Conservation (phyloP, 2,113 vertebrate genomes). For the Pangasianodon gigas region DNA sequence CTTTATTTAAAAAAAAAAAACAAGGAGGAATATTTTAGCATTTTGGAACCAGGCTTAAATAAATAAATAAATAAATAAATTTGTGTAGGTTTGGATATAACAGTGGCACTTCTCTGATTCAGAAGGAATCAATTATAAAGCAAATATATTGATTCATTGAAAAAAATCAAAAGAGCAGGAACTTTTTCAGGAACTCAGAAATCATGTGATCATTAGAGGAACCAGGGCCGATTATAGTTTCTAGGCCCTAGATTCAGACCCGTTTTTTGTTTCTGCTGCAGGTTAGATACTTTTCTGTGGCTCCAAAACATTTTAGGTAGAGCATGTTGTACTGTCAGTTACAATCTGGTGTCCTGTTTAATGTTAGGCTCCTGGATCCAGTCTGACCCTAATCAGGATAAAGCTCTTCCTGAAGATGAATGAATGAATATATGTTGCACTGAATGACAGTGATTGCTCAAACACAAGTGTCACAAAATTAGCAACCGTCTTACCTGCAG, state of each 20-base stretch:
- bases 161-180: background rate
- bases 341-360: background rate
- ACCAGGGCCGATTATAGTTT: background rate
- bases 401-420: background rate
- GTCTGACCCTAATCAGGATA: background rate
- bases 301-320: background rate
- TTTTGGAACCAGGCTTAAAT: background rate
- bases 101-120: background rate
- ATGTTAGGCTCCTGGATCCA: background rate
- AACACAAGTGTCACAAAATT: background rate
- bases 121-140: background rate
- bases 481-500: background rate
- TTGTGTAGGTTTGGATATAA: background rate
- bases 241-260: background rate
- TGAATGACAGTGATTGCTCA: background rate
- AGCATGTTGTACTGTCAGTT: background rate
- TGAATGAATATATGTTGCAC: background rate
- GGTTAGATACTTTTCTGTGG: background rate
- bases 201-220: background rate
- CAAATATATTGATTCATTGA: background rate
- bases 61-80: too few species aligned
- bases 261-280: background rate
- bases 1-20: background rate
- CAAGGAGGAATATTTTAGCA: too few species aligned
- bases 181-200: background rate